These are phyloP conservation scores for Pogonocherus hispidulus DNA, from an alignment of 2,888 invertebrate genomes.

Conservation along the genomic window DNA sequence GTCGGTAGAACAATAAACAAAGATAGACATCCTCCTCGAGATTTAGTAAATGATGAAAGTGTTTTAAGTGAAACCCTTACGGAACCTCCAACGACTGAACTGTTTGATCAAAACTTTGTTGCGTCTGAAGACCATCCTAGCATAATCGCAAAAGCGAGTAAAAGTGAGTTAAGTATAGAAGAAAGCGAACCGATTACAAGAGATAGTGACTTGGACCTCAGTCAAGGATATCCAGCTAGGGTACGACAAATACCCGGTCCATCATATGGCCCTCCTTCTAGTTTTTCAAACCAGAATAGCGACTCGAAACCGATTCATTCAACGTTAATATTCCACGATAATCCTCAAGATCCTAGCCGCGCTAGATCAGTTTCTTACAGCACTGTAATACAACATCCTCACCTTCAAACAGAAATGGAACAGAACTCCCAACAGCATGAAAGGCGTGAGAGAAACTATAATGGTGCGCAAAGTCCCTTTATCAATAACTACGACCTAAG, in stretches of 20 bases:
- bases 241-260: slow-evolving; percentile 56
- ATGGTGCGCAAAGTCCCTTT: slow-evolving; percentile 46
- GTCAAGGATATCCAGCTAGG: slow-evolving; percentile 56
- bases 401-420: slow-evolving; percentile 37
- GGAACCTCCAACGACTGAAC: slow-evolving; percentile 41
- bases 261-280: slow-evolving; percentile 70
- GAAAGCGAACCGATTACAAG: slow-evolving; percentile 72
- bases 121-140: slow-evolving; percentile 67
- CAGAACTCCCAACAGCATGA: slow-evolving; percentile 54
- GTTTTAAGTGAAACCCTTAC: slow-evolving; percentile 44
- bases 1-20: slow-evolving; percentile 60
- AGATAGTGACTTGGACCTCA: slow-evolving; percentile 54
- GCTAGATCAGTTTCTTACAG: slow-evolving; percentile 73
- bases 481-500: slow-evolving; percentile 50
- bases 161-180: slow-evolving; percentile 74
- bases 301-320: slow-evolving; percentile 70
- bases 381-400: slow-evolving; percentile 68
- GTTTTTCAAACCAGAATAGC: slow-evolving; percentile 66
- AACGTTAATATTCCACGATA: slow-evolving; percentile 70
- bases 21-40: slow-evolving; percentile 29
- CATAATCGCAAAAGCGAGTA: slow-evolving; percentile 71
- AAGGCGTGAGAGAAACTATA: slow-evolving; percentile 60
- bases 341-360: slow-evolving; percentile 61
- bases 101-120: slow-evolving; percentile 50
- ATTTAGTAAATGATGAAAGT: slow-evolving; percentile 23